Conservation (phyloP, 2,888 invertebrate genomes). For the Amiota mariae region DNA sequence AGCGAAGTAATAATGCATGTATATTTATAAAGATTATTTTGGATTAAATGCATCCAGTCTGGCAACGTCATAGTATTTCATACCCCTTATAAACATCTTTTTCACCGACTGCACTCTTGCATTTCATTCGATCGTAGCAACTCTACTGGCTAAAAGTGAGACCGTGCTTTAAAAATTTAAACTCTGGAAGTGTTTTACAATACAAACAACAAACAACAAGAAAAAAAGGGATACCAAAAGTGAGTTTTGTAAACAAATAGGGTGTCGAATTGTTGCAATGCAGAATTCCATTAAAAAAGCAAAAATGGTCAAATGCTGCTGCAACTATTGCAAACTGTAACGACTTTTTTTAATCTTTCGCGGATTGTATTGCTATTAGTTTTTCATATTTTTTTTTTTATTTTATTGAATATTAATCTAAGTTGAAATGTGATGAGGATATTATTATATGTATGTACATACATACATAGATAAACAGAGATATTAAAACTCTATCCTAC, state of each 20-base stretch:
- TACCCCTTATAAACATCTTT: not conserved
- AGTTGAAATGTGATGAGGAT: too few relatives aligned
- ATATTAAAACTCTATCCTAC: too few relatives aligned
- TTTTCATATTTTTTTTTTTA: too few relatives aligned
- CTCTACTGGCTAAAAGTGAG: not conserved
- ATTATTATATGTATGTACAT: too few relatives aligned
- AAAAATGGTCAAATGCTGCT: not conserved
- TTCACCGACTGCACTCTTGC: not conserved
- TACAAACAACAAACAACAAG: not conserved
- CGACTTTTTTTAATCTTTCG: not conserved
- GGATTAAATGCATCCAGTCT: too few relatives aligned
- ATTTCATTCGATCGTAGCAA: not conserved
- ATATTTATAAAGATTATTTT: too few relatives aligned
- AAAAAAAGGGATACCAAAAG: not conserved
- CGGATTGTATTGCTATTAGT: too few relatives aligned
- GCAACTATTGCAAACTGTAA: not conserved
- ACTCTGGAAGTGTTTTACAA: not conserved
- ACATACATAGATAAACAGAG: too few relatives aligned
- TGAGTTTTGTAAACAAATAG: not conserved
- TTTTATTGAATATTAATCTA: too few relatives aligned
- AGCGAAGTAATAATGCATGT: too few relatives aligned
- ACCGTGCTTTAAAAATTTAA: slow-evolving; percentile 2
- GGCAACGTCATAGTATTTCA: too few relatives aligned
- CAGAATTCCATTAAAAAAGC: not conserved
- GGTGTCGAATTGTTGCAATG: not conserved